Conservation (phyloP, 2,113 vertebrate species). For the Connochaetes taurinus region DNA sequence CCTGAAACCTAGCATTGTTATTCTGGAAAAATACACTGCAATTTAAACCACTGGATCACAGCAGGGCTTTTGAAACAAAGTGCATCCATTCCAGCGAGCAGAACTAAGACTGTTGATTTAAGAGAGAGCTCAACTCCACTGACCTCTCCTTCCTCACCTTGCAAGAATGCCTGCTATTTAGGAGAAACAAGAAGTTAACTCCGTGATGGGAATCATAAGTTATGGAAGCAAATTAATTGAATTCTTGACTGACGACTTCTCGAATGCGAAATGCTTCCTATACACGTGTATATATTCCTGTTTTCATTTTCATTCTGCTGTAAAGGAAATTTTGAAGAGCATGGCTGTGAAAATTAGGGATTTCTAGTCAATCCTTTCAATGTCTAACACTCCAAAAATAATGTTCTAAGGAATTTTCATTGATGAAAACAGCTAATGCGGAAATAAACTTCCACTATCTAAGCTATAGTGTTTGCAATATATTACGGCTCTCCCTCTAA, state of each 20-base stretch:
- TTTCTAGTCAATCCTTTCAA: background rate
- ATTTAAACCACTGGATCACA: background rate
- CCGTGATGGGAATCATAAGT: background rate
- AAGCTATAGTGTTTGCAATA: background rate
- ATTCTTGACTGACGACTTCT: background rate
- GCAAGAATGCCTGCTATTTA: background rate
- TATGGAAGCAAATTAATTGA: background rate
- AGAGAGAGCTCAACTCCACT: background rate
- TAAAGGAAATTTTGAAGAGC: background rate
- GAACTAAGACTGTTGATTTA: background rate
- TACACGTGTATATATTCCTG: background rate
- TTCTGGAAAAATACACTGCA: background rate
- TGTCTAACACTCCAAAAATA: background rate
- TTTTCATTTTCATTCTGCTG: conserved; percentile 15
- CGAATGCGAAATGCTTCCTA: background rate
- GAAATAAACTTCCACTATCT: background rate
- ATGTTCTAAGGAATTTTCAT: background rate
- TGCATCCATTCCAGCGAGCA: background rate
- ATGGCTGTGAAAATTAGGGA: background rate
- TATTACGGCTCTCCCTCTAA: background rate
- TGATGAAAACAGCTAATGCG: background rate
- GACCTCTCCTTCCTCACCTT: background rate
- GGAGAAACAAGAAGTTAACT: background rate
- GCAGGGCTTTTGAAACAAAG: background rate
- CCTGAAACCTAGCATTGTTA: background rate